These are phyloP conservation scores for Kryptolebias marmoratus DNA, from an alignment of 2,113 vertebrate species.

Conservation along the genomic window DNA sequence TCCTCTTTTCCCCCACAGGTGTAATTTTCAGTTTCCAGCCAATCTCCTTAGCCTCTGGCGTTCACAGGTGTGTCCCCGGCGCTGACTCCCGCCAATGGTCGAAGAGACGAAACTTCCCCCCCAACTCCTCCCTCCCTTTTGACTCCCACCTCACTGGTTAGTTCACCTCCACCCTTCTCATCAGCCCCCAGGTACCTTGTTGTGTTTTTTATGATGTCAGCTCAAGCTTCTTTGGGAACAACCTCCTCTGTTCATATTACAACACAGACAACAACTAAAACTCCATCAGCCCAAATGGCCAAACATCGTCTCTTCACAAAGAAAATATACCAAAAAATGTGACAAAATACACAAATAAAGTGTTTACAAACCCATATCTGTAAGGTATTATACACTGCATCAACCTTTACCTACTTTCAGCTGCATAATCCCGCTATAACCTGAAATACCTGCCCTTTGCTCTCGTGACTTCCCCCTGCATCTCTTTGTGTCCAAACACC, in stretches of 20 bases:
- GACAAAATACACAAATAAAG: not conserved
- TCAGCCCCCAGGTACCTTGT: constrained; percentile 73
- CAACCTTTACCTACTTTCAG: constrained; percentile 52
- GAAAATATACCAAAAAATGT: constrained; percentile 11
- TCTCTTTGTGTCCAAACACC: constrained; percentile 65
- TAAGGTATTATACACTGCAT: constrained; percentile 26
- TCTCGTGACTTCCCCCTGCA: constrained; percentile 31
- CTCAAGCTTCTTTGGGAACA: constrained; percentile 78
- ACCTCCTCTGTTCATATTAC: constrained; percentile 68
- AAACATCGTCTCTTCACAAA: constrained; percentile 12
- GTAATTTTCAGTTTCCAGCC: constrained; percentile 86
- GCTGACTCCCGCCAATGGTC: constrained; percentile 78
- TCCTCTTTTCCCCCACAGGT: constrained; percentile 90
- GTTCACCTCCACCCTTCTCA: constrained; percentile 57
- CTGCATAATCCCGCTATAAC: constrained; percentile 37
- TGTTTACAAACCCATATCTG: constrained; percentile 14
- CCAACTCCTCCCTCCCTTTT: not conserved
- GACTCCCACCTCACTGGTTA: constrained; percentile 49
- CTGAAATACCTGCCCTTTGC: constrained; percentile 77
- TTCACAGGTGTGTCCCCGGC: constrained; percentile 91
- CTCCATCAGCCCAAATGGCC: constrained; percentile 53
- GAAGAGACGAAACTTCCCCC: constrained; percentile 48
- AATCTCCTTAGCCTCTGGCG: constrained; percentile 85
- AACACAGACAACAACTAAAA: constrained; percentile 54
- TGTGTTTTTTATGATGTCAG: constrained; percentile 82